Percentiles rank a stretch among this genome's conserved stretches.
phyloP scores from a whole-genome alignment of 2,888 invertebrate genomes.

The Ditylenchus weischeri region DNA sequence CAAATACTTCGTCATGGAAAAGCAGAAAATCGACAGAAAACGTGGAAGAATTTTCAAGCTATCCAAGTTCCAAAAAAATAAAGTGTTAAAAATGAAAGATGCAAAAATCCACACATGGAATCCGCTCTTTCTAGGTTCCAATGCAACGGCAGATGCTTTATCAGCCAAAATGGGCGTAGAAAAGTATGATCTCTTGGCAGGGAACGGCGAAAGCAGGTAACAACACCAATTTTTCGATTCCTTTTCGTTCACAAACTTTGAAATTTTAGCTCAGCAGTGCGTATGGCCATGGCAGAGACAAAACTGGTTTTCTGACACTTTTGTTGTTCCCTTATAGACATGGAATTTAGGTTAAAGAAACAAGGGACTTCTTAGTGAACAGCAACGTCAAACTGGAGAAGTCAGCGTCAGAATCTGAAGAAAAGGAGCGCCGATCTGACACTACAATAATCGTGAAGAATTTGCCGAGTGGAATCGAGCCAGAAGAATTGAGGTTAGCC shows the following conservation, averaged over 20 bases:
- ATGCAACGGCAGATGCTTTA: conserved; percentile 87
- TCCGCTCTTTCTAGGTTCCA: conserved; percentile 82
- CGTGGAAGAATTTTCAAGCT: conserved; percentile 3
- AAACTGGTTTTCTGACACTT: conserved; percentile 70
- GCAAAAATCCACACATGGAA: conserved; percentile 80
- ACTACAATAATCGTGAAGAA: conserved; percentile 84
- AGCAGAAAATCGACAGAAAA: too few species aligned
- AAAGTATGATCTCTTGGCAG: conserved; percentile 73
- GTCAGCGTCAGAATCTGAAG: neutral
- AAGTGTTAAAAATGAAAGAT: conserved; percentile 71
- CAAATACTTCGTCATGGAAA: too few species aligned
- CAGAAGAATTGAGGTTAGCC: conserved; percentile 72
- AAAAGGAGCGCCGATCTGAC: conserved; percentile 25
- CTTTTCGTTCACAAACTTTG: conserved; percentile 9
- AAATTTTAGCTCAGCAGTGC: conserved; percentile 75
- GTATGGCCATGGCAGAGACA: conserved; percentile 91
- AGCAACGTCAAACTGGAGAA: neutral
- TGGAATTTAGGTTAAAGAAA: conserved; percentile 68
- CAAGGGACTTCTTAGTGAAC: conserved; percentile 69
- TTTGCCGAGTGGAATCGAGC: conserved; percentile 76
- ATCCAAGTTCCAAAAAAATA: conserved; percentile 78
- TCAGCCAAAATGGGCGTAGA: conserved; percentile 78
- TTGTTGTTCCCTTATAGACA: too few species aligned
- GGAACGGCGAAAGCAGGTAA: conserved; percentile 46
- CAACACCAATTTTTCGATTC: conserved; percentile 4